Base-by-base conservation (phyloP, 2,888 invertebrate genomes). In the Volucella inanis region DNA sequence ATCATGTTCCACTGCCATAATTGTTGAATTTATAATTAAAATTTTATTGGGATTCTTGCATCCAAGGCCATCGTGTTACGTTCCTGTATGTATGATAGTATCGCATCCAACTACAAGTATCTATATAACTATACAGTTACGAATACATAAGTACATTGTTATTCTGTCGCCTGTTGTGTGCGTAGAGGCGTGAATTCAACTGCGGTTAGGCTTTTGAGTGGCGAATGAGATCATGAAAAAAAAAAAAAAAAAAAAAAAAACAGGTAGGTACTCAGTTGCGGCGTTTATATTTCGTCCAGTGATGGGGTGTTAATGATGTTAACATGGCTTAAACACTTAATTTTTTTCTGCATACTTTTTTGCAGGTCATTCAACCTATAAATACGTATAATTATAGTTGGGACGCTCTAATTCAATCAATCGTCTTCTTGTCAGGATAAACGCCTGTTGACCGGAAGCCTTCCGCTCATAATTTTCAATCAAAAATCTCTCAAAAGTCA, bases 21-120 rank as follows among this genome's bases (percentile, higher is more conserved):
- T 85, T 85, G 85, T 81, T 85, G 85, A 85, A 85, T 81, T 81
- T 81, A 81, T 85, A 81, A 85, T 85, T 85, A 85, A 85, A 85
- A 85, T 85, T 85, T 85, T 81, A 81, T 85, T 81, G 68, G 62
- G 71, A 78, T 79, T 61, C 65, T 65, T 61, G 31, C 68, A 67
- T 57, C 61, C 79, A 55, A 55, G 38, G 22, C 61, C 67, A 31
- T 9, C 49, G 54, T 6, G 4, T 31, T 31, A 31, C 31, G 31
- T 8, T 39, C 14, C 49, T 38, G 18, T 22, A 22, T 22, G 18
- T 22, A 22, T 2, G 18, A 62, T 39, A 71, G 57, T 54, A 59
- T 45, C 74, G 57, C 55, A 75, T 59, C 70, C 68, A 79, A 79
- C 79, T 31, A 6, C 4, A 6, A 31, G 6, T 31, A 31, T 31